Conservation (phyloP, 2,113 vertebrate genomes). For the Fregetta grallaria region DNA sequence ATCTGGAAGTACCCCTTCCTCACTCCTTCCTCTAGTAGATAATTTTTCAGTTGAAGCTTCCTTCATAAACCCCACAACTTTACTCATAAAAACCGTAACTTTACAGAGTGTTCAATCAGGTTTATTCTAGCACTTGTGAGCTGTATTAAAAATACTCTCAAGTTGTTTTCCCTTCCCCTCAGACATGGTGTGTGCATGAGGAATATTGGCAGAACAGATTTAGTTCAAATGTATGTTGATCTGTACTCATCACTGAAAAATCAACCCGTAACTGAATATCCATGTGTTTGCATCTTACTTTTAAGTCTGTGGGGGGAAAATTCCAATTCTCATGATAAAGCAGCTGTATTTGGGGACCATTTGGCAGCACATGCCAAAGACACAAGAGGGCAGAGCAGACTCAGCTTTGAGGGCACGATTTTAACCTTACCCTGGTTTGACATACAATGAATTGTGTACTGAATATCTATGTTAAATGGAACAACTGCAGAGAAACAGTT, state of each 20-base stretch:
- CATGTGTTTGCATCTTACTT: neutral
- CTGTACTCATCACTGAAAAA: neutral
- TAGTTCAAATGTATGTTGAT: neutral
- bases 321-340: neutral
- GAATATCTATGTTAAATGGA: neutral
- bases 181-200: neutral
- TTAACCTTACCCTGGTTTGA: neutral
- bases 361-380: neutral
- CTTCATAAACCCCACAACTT: neutral
- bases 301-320: neutral
- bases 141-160: neutral
- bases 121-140: neutral
- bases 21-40: neutral
- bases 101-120: neutral
- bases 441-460: neutral
- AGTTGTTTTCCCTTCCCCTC: neutral
- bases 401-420: neutral
- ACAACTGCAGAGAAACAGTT: neutral
- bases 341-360: neutral
- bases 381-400: slow-evolving; percentile 60
- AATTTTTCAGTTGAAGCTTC: neutral
- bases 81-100: neutral
- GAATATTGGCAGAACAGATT: neutral
- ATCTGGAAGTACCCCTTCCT: neutral
- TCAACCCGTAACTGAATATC: neutral